Base-by-base conservation (phyloP, 35 echinoderm and acorn worm species). In the Lytechinus pictus region DNA sequence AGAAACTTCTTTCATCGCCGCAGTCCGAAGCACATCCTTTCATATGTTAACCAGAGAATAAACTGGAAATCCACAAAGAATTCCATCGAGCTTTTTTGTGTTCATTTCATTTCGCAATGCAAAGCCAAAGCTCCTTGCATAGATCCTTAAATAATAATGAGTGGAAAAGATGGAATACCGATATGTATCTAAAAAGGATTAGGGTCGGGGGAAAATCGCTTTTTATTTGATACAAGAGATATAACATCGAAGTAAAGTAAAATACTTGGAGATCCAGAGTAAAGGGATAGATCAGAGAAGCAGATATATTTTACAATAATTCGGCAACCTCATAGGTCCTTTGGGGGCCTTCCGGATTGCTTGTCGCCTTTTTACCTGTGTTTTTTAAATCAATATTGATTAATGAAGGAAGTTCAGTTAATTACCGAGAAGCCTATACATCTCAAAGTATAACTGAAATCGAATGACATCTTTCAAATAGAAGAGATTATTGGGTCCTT, bases 51-150 rank as follows among this genome's bases (percentile, higher is more conserved):
- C 92, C 52, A 57, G 54, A 93, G 92, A 93, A 44, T 57, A 93
- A 93, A 93, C 92, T 57, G 52, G 55, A 93, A 93, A 93, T 54
- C 92, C 92, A 93, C 92, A 93, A 93, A 93, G 92, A 93, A 93
- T 93, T 93, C 92, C 92, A 93, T 57, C 92, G 21, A 27, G 92
- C 53, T 53, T 44, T 53, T 44, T 93, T 93, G 92, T 93, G 92
- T 57, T 93, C 92, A 19, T 93, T 93, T 93, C 10, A 53, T 93
- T 93, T 54, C 29, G 29, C 53, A 54, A 93, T 54, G 92, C 92
- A 93, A 93, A 93, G 52, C 92, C 92, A 54, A 93, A 93, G 92
- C 92, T 93, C 53, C 92, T 93, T 93, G 29, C 53, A 11, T 54
- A 14, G 52, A 93, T 93, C 92, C 92, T 54, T 55, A 44, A 44